phyloP scores from a whole-genome alignment of 2,888 invertebrate species.

The Tiliacea citrago region DNA sequence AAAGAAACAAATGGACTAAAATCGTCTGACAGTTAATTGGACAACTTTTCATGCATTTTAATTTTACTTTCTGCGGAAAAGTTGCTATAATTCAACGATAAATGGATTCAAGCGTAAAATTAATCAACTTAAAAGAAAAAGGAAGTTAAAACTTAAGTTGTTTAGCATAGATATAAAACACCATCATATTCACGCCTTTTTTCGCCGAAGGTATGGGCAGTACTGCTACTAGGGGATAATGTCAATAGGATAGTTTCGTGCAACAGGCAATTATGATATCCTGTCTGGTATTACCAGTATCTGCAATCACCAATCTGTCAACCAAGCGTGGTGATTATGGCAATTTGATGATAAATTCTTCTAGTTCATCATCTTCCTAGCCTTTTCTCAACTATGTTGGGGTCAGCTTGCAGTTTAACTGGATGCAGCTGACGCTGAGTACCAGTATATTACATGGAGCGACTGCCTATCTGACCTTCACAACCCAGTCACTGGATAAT shows the following conservation, averaged over 20 bases:
- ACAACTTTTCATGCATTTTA: constrained; percentile 15
- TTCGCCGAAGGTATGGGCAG: background rate
- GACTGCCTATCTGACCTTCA: too few relatives aligned
- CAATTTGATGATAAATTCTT: background rate
- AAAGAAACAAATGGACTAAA: constrained; percentile 21
- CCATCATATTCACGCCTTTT: background rate
- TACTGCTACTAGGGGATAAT: background rate
- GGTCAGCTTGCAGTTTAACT: too few relatives aligned
- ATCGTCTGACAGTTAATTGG: background rate
- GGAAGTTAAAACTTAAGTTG: background rate
- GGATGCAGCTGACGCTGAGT: too few relatives aligned
- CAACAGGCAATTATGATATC: background rate
- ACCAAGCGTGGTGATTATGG: background rate
- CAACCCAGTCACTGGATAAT: too few relatives aligned
- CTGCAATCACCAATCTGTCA: background rate
- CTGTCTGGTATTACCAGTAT: background rate
- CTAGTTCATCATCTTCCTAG: too few relatives aligned
- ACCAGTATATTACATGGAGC: too few relatives aligned
- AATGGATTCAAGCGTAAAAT: constrained; percentile 13
- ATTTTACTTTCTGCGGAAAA: constrained; percentile 24
- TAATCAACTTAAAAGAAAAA: background rate
- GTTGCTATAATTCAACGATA: background rate
- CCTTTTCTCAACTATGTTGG: too few relatives aligned
- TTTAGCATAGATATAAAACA: background rate
- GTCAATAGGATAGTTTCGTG: background rate